A percentile compares a stretch with the other conserved stretches of the same genome.
Conservation (phyloP, 2,113 vertebrate genomes). For the Catharus minimus region DNA sequence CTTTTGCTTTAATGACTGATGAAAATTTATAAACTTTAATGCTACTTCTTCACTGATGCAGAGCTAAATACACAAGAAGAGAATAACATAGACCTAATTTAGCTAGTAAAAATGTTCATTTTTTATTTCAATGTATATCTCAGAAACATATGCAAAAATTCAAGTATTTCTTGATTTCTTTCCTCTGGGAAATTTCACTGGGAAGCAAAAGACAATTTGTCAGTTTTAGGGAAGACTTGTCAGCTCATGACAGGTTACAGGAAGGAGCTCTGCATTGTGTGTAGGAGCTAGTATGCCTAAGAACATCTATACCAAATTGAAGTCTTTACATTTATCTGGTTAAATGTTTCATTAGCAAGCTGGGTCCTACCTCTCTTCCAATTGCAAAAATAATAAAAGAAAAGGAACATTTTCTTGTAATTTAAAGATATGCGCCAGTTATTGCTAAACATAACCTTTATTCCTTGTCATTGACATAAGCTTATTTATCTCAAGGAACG, state of each 20-base stretch:
- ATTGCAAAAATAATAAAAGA: not conserved
- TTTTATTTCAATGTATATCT: not conserved
- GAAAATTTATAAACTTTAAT: constrained; percentile 43
- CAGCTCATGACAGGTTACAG: not conserved
- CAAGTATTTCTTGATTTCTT: not conserved
- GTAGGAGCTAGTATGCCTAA: not conserved
- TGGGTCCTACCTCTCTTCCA: not conserved
- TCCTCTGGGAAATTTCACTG: not conserved
- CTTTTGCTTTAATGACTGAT: constrained; percentile 52
- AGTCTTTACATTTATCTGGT: not conserved
- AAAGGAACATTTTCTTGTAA: not conserved
- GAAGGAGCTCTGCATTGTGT: not conserved
- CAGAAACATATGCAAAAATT: not conserved
- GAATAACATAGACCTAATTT: not conserved
- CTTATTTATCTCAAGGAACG: not conserved
- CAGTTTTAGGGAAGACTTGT: not conserved
- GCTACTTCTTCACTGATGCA: not conserved
- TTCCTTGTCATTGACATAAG: not conserved
- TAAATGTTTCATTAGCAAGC: not conserved
- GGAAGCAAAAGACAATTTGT: not conserved
- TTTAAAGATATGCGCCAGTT: not conserved
- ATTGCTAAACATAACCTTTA: not conserved
- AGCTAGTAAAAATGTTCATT: not conserved
- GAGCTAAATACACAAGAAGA: not conserved
- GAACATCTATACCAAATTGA: not conserved